These are phyloP conservation scores for Mythimna impura DNA, from an alignment of 2,888 invertebrate species.

Conservation along the genomic window DNA sequence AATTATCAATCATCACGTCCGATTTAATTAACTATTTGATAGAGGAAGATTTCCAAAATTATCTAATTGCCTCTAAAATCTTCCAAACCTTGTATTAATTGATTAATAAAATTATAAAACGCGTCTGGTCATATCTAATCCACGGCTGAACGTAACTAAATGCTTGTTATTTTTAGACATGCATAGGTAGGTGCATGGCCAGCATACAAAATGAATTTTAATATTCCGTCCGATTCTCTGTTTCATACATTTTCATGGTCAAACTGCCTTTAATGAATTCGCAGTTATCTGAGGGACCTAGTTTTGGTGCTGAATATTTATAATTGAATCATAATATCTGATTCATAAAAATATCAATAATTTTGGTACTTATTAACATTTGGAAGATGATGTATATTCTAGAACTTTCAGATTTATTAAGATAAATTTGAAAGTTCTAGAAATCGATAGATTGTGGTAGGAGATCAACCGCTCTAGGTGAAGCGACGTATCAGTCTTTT, in stretches of 20 bases:
- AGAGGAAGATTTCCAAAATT: slow-evolving; percentile 14
- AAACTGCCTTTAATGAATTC: not conserved
- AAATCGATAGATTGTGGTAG: not conserved
- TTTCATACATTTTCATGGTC: slow-evolving; percentile 7
- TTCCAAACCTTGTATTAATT: slow-evolving; percentile 24
- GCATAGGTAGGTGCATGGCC: not conserved
- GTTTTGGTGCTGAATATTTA: not conserved
- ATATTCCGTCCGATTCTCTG: slow-evolving; percentile 1
- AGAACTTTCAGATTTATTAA: too few relatives aligned
- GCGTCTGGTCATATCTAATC: not conserved
- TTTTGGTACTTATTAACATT: too few relatives aligned
- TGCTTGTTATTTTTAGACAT: not conserved
- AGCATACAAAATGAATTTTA: not conserved
- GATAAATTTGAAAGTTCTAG: not conserved
- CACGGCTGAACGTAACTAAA: not conserved
- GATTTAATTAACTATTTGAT: not conserved
- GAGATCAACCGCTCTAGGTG: too few relatives aligned
- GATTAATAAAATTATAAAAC: not conserved
- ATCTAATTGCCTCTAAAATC: slow-evolving; percentile 23
- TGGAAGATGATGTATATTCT: too few relatives aligned
- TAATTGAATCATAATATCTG: too few relatives aligned
- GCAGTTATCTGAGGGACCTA: not conserved
- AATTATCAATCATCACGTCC: not conserved
- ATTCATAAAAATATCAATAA: too few relatives aligned
- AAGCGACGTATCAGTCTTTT: too few relatives aligned